Percentiles rank a stretch among this genome's conserved stretches.
These are phyloP conservation scores for Atta cephalotes DNA, from an alignment of 1,140 invertebrate species.

Conservation along the genomic window DNA sequence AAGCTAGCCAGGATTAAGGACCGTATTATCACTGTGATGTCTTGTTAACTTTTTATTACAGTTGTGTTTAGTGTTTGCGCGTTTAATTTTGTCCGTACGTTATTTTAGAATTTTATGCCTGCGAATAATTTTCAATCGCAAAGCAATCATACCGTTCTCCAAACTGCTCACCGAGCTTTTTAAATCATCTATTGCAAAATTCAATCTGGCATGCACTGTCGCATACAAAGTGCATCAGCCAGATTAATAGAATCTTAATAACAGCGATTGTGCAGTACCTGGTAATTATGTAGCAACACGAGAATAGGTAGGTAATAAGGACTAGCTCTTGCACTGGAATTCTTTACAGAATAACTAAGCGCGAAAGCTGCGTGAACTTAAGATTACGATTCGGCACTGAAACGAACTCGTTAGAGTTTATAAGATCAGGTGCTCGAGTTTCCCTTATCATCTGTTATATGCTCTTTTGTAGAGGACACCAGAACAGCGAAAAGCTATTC, in stretches of 20 bases:
- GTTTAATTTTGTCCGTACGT: background rate
- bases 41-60: constrained; percentile 14
- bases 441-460: constrained; percentile 14
- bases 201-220: constrained; percentile 26
- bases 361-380: constrained; percentile 67
- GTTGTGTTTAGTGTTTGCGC: background rate
- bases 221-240: constrained; percentile 14
- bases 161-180: constrained; percentile 8
- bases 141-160: background rate
- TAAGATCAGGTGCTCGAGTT: constrained; percentile 55
- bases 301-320: constrained; percentile 65
- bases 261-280: constrained; percentile 55
- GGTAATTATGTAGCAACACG: constrained; percentile 72
- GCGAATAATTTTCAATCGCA: constrained; percentile 25
- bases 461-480: background rate
- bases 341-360: constrained; percentile 61
- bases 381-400: constrained; percentile 68
- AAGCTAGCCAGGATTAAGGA: background rate
- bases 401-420: constrained; percentile 58
- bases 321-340: constrained; percentile 56
- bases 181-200: background rate
- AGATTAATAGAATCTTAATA: constrained; percentile 73
- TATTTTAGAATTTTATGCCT: background rate
- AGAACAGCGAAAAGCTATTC: background rate
- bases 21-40: background rate